A percentile compares a stretch with the other conserved stretches of the same genome.
phyloP scores from a whole-genome alignment of 2,797 vertebrate species.

The Botia almorhae region DNA sequence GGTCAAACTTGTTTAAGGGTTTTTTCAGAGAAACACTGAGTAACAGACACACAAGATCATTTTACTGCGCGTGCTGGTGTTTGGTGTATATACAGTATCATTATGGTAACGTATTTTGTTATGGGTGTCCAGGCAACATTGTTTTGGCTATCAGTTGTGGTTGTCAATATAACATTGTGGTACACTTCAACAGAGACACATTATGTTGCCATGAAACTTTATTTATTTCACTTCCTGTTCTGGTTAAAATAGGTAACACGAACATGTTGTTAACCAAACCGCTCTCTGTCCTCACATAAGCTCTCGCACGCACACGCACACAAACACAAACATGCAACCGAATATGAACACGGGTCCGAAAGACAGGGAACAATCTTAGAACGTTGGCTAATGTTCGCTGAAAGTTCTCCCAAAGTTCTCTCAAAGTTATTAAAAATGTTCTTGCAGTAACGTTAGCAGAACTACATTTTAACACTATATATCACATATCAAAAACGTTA shows the following conservation, averaged over 20 bases:
- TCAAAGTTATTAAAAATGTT: no score
- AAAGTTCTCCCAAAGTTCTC: not conserved
- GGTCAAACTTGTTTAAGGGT: slow-evolving; percentile 8
- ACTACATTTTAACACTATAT: no score
- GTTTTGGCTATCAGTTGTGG: slow-evolving; percentile 20
- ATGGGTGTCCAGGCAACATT: not conserved
- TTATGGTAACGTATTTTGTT: not conserved
- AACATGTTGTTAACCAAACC: not conserved
- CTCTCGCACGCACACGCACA: not conserved
- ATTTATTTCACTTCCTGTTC: slow-evolving; percentile 4
- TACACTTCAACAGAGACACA: slow-evolving; percentile 7
- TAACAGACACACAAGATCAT: not conserved
- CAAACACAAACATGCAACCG: not conserved
- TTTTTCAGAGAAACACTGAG: not conserved
- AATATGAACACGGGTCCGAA: not conserved
- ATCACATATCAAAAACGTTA: no score
- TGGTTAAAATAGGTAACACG: slow-evolving; percentile 7
- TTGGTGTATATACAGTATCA: not conserved
- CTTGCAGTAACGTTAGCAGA: no score
- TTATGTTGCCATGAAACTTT: not conserved
- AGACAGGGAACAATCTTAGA: not conserved
- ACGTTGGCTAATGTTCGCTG: not conserved
- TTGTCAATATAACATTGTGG: not conserved
- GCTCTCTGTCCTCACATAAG: not conserved
- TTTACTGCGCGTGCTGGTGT: not conserved